Percentiles rank a stretch among this genome's conserved stretches.
Conservation (phyloP, 2,888 invertebrate species). For the Acanthoscelides obtectus region DNA sequence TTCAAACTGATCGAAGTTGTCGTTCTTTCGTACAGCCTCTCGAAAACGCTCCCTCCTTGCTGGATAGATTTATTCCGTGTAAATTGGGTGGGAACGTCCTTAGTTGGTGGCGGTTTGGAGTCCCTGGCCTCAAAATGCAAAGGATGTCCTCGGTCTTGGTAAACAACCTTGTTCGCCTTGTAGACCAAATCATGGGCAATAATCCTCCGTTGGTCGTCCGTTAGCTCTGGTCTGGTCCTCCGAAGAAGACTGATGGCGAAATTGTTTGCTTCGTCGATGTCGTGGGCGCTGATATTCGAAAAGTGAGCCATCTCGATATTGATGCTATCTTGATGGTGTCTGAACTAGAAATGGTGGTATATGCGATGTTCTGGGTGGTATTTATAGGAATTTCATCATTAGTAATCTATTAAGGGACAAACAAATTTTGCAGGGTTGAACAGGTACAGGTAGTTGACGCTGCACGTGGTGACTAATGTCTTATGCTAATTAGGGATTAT, state of each 20-base stretch:
- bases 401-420: too few species aligned
- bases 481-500: too few species aligned
- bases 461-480: too few species aligned
- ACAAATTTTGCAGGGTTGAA: too few species aligned
- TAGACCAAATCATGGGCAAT: not conserved
- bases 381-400: too few species aligned
- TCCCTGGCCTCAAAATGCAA: not conserved
- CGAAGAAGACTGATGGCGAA: not conserved
- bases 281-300: not conserved
- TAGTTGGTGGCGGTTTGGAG: not conserved
- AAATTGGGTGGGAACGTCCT: not conserved
- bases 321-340: too few species aligned
- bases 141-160: not conserved
- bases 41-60: not conserved
- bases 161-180: not conserved
- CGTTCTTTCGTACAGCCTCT: not conserved
- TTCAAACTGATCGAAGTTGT: not conserved
- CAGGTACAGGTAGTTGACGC: too few species aligned
- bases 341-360: too few species aligned
- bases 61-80: not conserved
- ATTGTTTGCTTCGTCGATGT: not conserved
- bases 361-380: too few species aligned
- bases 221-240: not conserved
- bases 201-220: not conserved
- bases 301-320: not conserved